Base-by-base conservation (phyloP, 2,113 vertebrate genomes). In the Podarcis cretensis region DNA sequence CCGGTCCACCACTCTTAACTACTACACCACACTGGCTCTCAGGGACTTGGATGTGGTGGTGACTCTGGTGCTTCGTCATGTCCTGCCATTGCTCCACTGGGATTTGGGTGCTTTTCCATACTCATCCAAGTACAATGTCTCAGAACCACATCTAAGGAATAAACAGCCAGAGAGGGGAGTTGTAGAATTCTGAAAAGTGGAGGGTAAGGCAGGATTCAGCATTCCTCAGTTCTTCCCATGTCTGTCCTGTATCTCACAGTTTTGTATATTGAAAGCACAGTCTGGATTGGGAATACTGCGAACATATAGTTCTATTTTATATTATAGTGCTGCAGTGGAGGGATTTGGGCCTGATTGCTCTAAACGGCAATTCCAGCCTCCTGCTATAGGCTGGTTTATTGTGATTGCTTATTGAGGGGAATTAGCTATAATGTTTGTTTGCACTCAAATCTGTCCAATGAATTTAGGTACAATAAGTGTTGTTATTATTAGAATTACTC, bases 341-440 rank as follows among this genome's bases (percentile, higher is more conserved):
- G 13, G n/a, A 71, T 57, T 32, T 57, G 43, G 43, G n/a, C 77
- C 66, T 73, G 66, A 87, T 37, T 48, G 27, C 43, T 78, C 35
- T 48, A 23, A 77, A 48, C 32, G 66, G 25, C 5, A 63, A 43
- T 87, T 32, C 32, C 30, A 73, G 32, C 48, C 68, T 40, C 43
- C 59, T 81, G 78, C 7, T 21, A 4, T 54, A 27, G 20, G 77
- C 18, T 81, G 73, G 54, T 87, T 81, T 73, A 27, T 30, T 21
- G 10, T 74, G 68, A 40, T 59, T 74, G 14, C 68, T 63, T 78
- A 78, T 20, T 73, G 66, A 81, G 68, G 40, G 68, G 40, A 81
- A 87, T 74, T 71, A 81, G 30, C 65, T 77, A 79, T 85, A 63
- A 85, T 63, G 57, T 12, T 87, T 87, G 43, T 10, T 74, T 59